Base-by-base conservation (phyloP, 2,797 vertebrate species). In the Ptychobarbus kaznakovi region DNA sequence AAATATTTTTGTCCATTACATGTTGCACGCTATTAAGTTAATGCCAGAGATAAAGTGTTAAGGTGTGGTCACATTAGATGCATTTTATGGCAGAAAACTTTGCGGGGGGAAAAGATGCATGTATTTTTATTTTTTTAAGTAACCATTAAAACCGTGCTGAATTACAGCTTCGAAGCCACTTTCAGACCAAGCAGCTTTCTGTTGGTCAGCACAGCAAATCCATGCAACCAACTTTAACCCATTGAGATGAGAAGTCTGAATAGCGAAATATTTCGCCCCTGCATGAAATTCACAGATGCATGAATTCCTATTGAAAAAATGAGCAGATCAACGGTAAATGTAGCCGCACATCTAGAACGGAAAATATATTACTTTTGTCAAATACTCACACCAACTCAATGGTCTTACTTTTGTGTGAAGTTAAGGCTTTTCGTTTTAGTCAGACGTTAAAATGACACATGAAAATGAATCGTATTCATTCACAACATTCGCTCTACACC, bases 181-280 rank as follows among this genome's bases (percentile, higher is more conserved):
- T 44, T 44, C 40, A 25, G 11, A 25, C 25, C 61, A 3, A 11
- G 18, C 66, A 68, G 65, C 1, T 22, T 69, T 4, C 18, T 66
- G 28, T 35, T 32, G 63, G 63, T 32, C 28, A 18, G 9, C 13
- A 11, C 66, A 11, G 9, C 35, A 40, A 11, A 38, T 40, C 4
- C 4, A 5, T 22, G 18, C 9, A 10, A 69, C 35, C 35, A 40
- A 20, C 20, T 40, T 38, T 4, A 69, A 38, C 9, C 35, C 32
- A 40, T 11, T 68, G 12, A 13, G n/a, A 25, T 68, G 12, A 13
- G n/a, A 25, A 28, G 12, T 25, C 58, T 61, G 32, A 2, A 0
- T 28, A 6, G 61, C 0, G 0, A 63, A 35, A 18, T 35, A 1
- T 9, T 32, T 63, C n/a, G 0, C n/a, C 58, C 0, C n/a, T 1